Conservation (phyloP, 2,888 invertebrate genomes). For the Rhagium mordax region DNA sequence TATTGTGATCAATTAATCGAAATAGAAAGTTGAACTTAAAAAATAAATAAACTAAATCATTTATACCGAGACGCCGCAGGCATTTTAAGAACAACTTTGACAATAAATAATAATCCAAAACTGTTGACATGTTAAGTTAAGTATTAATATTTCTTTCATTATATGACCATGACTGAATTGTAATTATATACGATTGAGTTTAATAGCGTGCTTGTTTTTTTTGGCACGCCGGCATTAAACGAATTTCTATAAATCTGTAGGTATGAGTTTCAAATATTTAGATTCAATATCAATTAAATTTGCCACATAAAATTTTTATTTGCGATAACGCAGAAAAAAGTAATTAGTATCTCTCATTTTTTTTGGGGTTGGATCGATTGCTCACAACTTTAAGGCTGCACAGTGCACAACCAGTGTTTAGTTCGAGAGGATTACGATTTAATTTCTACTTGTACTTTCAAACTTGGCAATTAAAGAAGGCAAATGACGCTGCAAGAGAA, state of each 20-base stretch:
- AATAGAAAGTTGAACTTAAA: too few species aligned
- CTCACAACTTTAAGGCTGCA: too few species aligned
- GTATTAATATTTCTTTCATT: neutral
- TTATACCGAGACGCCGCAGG: neutral
- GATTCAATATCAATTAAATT: neutral
- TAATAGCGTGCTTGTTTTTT: constrained; percentile 5
- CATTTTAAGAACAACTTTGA: neutral
- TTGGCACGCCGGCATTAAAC: neutral
- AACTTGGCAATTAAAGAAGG: too few species aligned
- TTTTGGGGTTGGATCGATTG: too few species aligned
- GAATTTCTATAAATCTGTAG: neutral
- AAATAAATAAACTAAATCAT: neutral
- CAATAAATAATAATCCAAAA: neutral
- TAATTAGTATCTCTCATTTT: neutral
- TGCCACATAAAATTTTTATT: neutral
- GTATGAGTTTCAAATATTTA: neutral
- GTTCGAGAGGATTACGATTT: too few species aligned
- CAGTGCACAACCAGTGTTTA: too few species aligned
- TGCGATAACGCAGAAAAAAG: neutral
- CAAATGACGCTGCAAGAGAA: too few species aligned
- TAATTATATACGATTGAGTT: neutral
- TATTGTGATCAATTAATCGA: too few species aligned
- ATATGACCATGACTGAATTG: neutral
- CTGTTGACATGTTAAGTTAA: neutral
- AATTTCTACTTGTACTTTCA: too few species aligned